A percentile compares a stretch with the other conserved stretches of the same genome.
These are phyloP conservation scores for Tetrax tetrax DNA, from an alignment of 2,113 vertebrate species.

Conservation along the genomic window DNA sequence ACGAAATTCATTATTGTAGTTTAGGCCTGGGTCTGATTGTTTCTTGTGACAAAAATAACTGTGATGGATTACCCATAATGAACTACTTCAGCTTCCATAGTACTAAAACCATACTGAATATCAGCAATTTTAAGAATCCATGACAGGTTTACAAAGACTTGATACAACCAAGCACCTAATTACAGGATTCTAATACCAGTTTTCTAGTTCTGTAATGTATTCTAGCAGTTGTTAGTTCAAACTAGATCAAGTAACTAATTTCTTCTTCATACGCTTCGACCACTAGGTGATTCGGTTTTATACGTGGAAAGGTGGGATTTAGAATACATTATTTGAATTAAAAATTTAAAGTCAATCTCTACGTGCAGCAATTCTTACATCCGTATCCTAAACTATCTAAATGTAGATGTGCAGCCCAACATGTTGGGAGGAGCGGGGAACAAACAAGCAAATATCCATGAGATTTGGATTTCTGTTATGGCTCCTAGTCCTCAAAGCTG, in stretches of 20 bases:
- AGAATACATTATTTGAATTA: not conserved
- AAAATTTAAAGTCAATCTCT: not conserved
- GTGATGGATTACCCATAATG: not conserved
- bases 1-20: not conserved
- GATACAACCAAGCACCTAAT: not conserved
- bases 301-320: not conserved
- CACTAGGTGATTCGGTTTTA: not conserved
- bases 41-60: not conserved
- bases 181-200: not conserved
- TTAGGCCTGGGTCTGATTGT: not conserved
- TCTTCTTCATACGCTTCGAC: rapidly evolving
- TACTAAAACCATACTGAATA: not conserved
- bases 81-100: not conserved
- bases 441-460: not conserved
- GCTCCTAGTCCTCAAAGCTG: not conserved
- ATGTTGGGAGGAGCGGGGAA: not conserved
- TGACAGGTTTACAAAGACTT: not conserved
- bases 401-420: not conserved
- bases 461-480: not conserved
- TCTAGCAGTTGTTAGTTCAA: not conserved
- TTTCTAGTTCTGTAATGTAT: not conserved
- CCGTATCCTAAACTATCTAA: not conserved
- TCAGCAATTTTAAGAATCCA: not conserved
- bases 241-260: not conserved
- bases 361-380: not conserved